Percentiles rank a stretch among this genome's conserved stretches.
Evolutionary conservation across 2,113 vertebrate genomes (phyloP).

Genomic region (Pica pica): DNA sequence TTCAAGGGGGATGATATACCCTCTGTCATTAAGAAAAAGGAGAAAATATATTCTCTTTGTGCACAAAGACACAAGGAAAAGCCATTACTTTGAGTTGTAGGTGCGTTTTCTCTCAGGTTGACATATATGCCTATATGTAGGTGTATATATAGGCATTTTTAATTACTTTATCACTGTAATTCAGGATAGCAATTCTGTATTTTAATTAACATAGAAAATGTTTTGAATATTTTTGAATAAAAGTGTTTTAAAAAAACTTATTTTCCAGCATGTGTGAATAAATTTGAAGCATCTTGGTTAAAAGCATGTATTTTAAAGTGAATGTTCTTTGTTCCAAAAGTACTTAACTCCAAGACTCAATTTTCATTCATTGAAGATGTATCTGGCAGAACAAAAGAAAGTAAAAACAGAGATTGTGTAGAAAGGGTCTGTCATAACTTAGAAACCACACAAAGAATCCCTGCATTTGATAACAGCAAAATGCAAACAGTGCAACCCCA

Average conservation of each 20-base stretch:
- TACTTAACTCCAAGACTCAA: background rate
- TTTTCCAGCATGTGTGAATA: background rate
- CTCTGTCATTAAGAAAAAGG: background rate
- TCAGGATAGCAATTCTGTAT: background rate
- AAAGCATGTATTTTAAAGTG: background rate
- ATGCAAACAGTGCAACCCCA: background rate
- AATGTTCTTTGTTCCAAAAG: background rate
- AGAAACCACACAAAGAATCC: background rate
- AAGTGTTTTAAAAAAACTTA: background rate
- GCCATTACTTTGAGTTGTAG: background rate
- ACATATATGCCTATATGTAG: background rate
- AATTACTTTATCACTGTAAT: background rate
- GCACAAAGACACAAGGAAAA: background rate
- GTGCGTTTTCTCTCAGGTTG: background rate
- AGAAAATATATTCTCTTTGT: background rate
- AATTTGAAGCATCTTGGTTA: background rate
- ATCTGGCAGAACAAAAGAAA: background rate
- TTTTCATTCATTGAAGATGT: background rate
- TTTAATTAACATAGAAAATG: background rate
- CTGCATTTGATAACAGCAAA: background rate
- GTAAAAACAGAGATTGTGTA: background rate
- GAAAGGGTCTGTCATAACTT: background rate
- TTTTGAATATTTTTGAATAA: constrained; percentile 1
- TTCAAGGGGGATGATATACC: background rate
- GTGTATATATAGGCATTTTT: background rate